Evolutionary conservation across 1,140 invertebrate species (phyloP).

Genomic region (Drosophila quadrilineata): DNA sequence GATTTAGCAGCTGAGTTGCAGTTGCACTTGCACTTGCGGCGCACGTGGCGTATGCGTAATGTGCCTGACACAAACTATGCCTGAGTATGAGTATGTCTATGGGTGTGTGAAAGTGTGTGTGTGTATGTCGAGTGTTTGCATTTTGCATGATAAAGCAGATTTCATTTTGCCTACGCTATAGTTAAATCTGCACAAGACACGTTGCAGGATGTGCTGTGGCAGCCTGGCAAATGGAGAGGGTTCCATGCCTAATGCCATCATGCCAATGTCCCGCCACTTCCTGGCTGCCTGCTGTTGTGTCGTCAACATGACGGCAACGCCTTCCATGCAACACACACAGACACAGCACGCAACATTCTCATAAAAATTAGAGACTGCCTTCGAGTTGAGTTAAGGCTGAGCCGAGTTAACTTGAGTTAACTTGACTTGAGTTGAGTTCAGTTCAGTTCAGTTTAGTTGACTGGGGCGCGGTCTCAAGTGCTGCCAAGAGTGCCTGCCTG

Average conservation of each 20-base stretch:
- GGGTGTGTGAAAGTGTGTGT: not conserved
- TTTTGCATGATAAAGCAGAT: constrained; percentile 41
- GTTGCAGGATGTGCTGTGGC: too few species aligned
- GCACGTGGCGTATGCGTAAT: constrained; percentile 54
- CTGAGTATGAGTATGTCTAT: too few species aligned
- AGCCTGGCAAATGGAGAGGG: not conserved
- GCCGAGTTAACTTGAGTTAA: constrained; percentile 17
- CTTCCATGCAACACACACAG: constrained; percentile 55
- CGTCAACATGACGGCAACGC: constrained; percentile 47
- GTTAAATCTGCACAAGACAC: constrained; percentile 24
- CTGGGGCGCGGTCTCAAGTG: constrained; percentile 27
- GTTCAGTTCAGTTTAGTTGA: constrained; percentile 12
- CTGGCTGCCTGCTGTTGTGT: constrained; percentile 10
- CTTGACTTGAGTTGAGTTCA: constrained; percentile 23
- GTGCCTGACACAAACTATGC: constrained; percentile 1
- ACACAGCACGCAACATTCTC: constrained; percentile 68
- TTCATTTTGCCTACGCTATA: constrained; percentile 16
- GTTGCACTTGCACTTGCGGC: too few species aligned
- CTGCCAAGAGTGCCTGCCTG: constrained; percentile 34
- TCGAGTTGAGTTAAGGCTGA: constrained; percentile 16
- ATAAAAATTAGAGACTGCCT: constrained; percentile 68
- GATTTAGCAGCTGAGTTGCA: too few species aligned
- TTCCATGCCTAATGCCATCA: constrained; percentile 20
- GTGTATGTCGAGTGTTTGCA: constrained; percentile 21
- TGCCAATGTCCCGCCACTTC: constrained; percentile 4